These are phyloP conservation scores for Gryon sp. DNA, from an alignment of 1,140 invertebrate species.

Conservation along the genomic window DNA sequence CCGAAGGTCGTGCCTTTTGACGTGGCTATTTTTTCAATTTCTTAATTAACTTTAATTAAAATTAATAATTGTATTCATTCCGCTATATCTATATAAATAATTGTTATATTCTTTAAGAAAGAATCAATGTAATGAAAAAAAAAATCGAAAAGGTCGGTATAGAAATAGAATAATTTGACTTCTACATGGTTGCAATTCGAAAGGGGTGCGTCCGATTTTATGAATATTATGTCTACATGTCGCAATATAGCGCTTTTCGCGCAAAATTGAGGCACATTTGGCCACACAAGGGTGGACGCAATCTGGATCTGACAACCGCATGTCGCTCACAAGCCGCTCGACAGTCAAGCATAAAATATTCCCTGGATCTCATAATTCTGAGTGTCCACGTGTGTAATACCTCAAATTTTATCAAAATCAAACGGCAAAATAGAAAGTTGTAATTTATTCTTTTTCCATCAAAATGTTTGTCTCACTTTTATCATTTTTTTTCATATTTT, in stretches of 20 bases:
- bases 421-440: background rate
- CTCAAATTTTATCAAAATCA: slow-evolving; percentile 15
- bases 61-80: too few species aligned
- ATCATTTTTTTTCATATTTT: too few species aligned
- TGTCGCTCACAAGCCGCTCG: slow-evolving; percentile 33
- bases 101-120: too few species aligned
- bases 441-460: background rate
- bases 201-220: slow-evolving; percentile 43
- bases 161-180: too few species aligned
- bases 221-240: slow-evolving; percentile 35
- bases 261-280: slow-evolving; percentile 59
- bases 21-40: background rate
- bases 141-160: background rate
- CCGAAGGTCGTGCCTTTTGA: background rate
- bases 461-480: too few species aligned
- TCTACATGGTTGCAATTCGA: too few species aligned
- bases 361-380: slow-evolving; percentile 28
- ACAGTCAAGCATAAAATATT: slow-evolving; percentile 52
- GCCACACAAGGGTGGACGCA: slow-evolving; percentile 72
- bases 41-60: too few species aligned
- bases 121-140: too few species aligned
- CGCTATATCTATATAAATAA: too few species aligned
- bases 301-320: slow-evolving; percentile 72
- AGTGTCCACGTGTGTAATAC: slow-evolving; percentile 32
- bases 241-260: slow-evolving; percentile 39